Evolutionary conservation across 2,888 invertebrate genomes (phyloP).

Genomic region (Pristionchus arcanus): DNA sequence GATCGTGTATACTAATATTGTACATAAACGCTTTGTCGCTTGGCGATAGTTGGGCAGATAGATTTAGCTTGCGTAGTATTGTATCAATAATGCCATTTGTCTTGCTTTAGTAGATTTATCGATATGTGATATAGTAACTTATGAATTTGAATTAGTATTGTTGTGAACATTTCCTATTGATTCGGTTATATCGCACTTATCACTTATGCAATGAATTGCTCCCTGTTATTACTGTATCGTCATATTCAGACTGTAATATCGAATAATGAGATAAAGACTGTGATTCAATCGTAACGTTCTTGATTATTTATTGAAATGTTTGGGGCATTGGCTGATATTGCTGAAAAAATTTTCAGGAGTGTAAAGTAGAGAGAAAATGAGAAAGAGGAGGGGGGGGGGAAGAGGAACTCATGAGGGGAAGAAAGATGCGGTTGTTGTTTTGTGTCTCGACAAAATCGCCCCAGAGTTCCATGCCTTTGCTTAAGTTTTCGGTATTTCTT

Average conservation of each 20-base stretch:
- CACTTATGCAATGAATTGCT: slow-evolving; percentile 15
- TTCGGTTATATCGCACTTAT: not conserved
- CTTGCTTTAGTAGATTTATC: not conserved
- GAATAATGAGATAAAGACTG: slow-evolving; percentile 15
- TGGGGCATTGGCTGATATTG: slow-evolving; percentile 25
- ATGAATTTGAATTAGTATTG: not conserved
- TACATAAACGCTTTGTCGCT: not conserved
- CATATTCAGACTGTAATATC: not conserved
- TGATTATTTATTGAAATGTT: not conserved
- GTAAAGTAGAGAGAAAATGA: slow-evolving; percentile 25
- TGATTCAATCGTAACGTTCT: not conserved
- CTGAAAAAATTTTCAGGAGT: not conserved
- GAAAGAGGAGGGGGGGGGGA: not conserved
- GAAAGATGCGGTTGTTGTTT: slow-evolving; percentile 13
- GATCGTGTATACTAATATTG: not conserved
- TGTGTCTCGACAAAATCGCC: not conserved
- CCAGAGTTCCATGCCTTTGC: not conserved
- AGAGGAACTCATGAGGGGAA: slow-evolving; percentile 6
- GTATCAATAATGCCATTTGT: not conserved
- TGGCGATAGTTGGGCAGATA: not conserved
- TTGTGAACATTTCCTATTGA: not conserved
- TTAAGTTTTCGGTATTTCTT: not conserved
- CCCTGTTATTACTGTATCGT: not conserved
- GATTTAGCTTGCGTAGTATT: not conserved
- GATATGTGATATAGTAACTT: not conserved